Evolutionary conservation across 1,140 invertebrate species (phyloP), one percentile per base, ranked within the genome.

Genomic region (Musca domestica): DNA sequence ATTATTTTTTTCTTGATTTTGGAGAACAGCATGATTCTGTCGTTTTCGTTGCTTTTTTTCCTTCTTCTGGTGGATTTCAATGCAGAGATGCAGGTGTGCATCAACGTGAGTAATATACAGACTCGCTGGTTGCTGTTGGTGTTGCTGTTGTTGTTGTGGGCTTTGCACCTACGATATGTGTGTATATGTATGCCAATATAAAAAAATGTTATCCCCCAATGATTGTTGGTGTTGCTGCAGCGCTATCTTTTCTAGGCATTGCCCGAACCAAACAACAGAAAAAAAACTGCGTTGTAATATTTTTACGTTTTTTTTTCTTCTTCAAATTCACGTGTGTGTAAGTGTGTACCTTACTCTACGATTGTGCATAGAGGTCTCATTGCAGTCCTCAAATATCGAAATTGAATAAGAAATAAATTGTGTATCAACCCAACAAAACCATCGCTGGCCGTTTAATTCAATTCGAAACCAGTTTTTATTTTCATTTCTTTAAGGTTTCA

Each of bases 81-180:
- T 61, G 56, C 56, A 61, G 56, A 61, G 56, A 61, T 61, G 56
- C 56, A 61, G 56, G 56, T 61, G 56, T 61, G 56, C 56, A 61
- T 61, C 56, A 61, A 61, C 30, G 56, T 61, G 56, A 61, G 56
- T 61, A 41, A 61, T 61, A 61, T 61, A 17, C 41, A 34, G 17
- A 34, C 34, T 34, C 34, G 23, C 14, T 30, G 15, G 54, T 58
- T 58, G 14, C 30, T 56, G 51, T 17, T 52, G n/a, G 19, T 54
- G 9, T 15, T 54, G 49, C 49, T 54, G 22, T 54, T 49, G 15
- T 49, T 49, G 15, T 49, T 49, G 17, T 5, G 10, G 20, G 17
- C 20, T 22, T 51, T 51, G 48, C 17, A 20, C 48, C 20, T 51
- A 51, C 48, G 19, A 20, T 51, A 51, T 10, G 23, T 56, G 22